These are phyloP conservation scores for Hippocampus barbouri DNA, from an alignment of 2,113 vertebrate species.

Conservation along the genomic window DNA sequence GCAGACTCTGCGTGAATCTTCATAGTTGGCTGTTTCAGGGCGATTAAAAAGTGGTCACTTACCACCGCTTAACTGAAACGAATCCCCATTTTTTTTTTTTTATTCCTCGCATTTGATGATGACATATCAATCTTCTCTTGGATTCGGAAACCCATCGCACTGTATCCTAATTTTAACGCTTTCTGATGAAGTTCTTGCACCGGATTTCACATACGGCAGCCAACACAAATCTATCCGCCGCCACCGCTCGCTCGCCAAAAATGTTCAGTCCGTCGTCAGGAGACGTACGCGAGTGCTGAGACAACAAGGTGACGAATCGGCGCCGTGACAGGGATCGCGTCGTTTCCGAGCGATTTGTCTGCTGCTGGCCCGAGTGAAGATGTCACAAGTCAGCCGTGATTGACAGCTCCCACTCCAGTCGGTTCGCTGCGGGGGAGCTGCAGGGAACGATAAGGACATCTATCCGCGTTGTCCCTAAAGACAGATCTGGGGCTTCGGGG, in stretches of 20 bases:
- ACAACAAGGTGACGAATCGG: slow-evolving; percentile 41
- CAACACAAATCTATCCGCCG: neutral
- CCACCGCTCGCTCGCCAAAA: slow-evolving; percentile 5
- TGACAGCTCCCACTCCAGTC: slow-evolving; percentile 66
- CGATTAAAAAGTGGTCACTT: slow-evolving; percentile 75
- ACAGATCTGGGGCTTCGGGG: slow-evolving; percentile 13
- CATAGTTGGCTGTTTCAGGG: slow-evolving; percentile 81
- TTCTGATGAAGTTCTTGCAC: slow-evolving; percentile 13
- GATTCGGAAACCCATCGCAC: slow-evolving; percentile 6
- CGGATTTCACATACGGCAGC: slow-evolving; percentile 12
- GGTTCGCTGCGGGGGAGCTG: slow-evolving; percentile 65
- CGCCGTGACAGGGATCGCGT: slow-evolving; percentile 55
- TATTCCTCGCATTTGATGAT: slow-evolving; percentile 33
- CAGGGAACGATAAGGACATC: slow-evolving; percentile 71
- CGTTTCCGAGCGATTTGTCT: slow-evolving; percentile 57
- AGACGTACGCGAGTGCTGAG: slow-evolving; percentile 26
- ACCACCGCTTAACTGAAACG: slow-evolving; percentile 49
- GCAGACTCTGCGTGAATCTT: slow-evolving; percentile 86
- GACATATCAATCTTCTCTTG: slow-evolving; percentile 18
- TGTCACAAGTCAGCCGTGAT: slow-evolving; percentile 59
- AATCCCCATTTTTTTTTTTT: slow-evolving; percentile 14
- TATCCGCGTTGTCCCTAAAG: slow-evolving; percentile 63
- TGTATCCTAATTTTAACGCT: slow-evolving; percentile 8
- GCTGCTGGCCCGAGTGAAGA: slow-evolving; percentile 61
- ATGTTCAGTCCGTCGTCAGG: slow-evolving; percentile 26